Conservation (phyloP, 2,888 invertebrate species). For the Scelioninae gen. 1 region DNA sequence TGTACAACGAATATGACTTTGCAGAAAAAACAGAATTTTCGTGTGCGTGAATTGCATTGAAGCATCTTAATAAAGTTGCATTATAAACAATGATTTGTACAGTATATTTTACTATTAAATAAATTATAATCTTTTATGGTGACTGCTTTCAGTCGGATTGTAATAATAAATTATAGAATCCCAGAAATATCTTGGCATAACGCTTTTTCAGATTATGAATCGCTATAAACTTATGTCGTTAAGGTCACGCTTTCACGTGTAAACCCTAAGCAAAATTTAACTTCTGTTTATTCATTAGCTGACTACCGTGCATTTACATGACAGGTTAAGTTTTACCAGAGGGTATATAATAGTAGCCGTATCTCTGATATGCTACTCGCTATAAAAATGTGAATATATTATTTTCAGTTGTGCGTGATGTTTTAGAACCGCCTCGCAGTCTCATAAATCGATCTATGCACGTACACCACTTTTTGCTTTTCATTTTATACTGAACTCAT, state of each 20-base stretch:
- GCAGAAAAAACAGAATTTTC: slow-evolving; percentile 14
- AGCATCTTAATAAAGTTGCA: background rate
- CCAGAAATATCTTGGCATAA: slow-evolving; percentile 31
- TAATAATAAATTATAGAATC: slow-evolving; percentile 45
- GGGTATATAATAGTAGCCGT: slow-evolving; percentile 74
- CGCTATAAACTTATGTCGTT: slow-evolving; percentile 77
- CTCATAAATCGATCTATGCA: slow-evolving; percentile 67
- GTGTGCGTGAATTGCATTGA: slow-evolving; percentile 22
- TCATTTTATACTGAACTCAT: slow-evolving; percentile 40
- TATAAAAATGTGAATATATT: slow-evolving; percentile 84
- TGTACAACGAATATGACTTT: slow-evolving; percentile 19
- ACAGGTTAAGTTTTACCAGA: slow-evolving; percentile 74
- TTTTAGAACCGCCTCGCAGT: slow-evolving; percentile 74
- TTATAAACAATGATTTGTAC: background rate
- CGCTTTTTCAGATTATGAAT: slow-evolving; percentile 75
- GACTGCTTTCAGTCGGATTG: slow-evolving; percentile 7
- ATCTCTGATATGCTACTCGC: slow-evolving; percentile 83
- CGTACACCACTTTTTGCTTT: slow-evolving; percentile 52
- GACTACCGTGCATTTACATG: slow-evolving; percentile 79
- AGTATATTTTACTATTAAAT: slow-evolving; percentile 1
- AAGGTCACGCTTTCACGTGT: slow-evolving; percentile 83
- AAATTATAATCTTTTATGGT: slow-evolving; percentile 17
- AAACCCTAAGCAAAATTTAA: slow-evolving; percentile 82
- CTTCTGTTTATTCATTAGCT: slow-evolving; percentile 84
- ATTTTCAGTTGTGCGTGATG: slow-evolving; percentile 81